Evolutionary conservation across 2,113 vertebrate genomes (phyloP), one percentile per base, ranked within the genome.

Genomic region (Tyrannus savana): DNA sequence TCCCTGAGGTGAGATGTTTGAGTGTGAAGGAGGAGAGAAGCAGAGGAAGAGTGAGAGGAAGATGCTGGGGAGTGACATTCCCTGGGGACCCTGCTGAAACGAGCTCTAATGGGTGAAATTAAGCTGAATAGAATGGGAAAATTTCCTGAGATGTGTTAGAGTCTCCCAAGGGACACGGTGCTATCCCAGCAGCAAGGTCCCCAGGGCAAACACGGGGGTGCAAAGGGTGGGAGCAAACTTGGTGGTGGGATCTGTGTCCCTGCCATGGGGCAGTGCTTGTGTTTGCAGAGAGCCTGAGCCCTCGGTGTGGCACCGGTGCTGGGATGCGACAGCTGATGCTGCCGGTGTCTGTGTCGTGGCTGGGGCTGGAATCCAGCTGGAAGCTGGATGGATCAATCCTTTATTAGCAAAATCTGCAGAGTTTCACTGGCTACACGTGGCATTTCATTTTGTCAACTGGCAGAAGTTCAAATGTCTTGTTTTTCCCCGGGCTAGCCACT

Each of bases 321-420:
- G 60, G 69, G 92, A 79, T 93, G 88, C 31, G 37, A 86, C 9
- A 6, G 66, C 62, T 80, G 76, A 35, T 9, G 37, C 89, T 95
- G 94, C 84, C 86, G 82, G 87, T 10, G 85, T n/a, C 47, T 4
- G 0, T 6, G 31, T 41, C 9, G 42, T 83, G 80, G 83, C 88
- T 84, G 80, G 76, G 93, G 93, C 94, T 80, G 68, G 50, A 75
- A 92, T 96, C 96, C 93, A 96, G 92, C 90, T 96, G 96, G 95
- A 94, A 93, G 78, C 63, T 63, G 89, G 22, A 90, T 0, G 83
- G 85, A 92, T 37, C 90, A 88, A 73, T 94, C 56, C 84, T 93
- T 88, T 79, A 93, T 94, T 93, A 96, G 95, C 85, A 95, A 96
- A 96, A 93, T 90, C 93, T 96, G 96, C 95, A 94, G 93, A 94